Conservation (phyloP, 2,888 invertebrate species). For the Drosophila recens region DNA sequence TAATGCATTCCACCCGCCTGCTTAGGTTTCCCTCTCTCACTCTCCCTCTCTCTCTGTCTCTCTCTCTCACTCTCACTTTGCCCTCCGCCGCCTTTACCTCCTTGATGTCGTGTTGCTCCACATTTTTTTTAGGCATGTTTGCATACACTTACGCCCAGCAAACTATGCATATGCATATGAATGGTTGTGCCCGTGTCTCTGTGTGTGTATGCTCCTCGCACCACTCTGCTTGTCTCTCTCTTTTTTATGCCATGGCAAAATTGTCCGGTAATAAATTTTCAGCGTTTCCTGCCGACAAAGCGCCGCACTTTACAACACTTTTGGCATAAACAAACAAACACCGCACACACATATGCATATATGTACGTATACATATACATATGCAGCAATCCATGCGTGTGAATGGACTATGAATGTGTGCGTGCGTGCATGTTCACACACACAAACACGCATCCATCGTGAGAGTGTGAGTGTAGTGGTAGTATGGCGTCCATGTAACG, state of each 20-base stretch:
- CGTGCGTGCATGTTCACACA: conserved; percentile 26
- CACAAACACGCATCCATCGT: background rate
- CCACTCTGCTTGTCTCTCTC: conserved; percentile 12
- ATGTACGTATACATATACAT: conserved; percentile 22
- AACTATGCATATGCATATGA: conserved; percentile 78
- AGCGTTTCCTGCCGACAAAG: conserved; percentile 81
- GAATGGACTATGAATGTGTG: conserved; percentile 45
- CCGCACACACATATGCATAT: conserved; percentile 37
- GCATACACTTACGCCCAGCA: conserved; percentile 75
- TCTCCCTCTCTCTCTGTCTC: background rate
- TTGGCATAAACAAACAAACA: conserved; percentile 80
- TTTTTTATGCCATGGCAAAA: conserved; percentile 68
- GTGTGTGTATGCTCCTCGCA: conserved; percentile 16
- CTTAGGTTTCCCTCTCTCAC: conserved; percentile 37
- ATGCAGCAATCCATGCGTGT: conserved; percentile 60
- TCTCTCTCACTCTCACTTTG: background rate
- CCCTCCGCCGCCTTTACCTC: conserved; percentile 1
- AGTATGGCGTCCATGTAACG: conserved; percentile 70
- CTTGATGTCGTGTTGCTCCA: conserved; percentile 45
- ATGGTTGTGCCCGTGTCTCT: conserved; percentile 35
- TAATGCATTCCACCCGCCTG: conserved; percentile 68
- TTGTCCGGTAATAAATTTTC: conserved; percentile 84
- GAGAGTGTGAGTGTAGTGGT: conserved; percentile 28
- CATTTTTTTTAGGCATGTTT: conserved; percentile 73
- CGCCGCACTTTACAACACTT: conserved; percentile 82